These are phyloP conservation scores for Eulemur albifrons DNA, from an alignment of 2,797 vertebrate species.

Conservation along the genomic window DNA sequence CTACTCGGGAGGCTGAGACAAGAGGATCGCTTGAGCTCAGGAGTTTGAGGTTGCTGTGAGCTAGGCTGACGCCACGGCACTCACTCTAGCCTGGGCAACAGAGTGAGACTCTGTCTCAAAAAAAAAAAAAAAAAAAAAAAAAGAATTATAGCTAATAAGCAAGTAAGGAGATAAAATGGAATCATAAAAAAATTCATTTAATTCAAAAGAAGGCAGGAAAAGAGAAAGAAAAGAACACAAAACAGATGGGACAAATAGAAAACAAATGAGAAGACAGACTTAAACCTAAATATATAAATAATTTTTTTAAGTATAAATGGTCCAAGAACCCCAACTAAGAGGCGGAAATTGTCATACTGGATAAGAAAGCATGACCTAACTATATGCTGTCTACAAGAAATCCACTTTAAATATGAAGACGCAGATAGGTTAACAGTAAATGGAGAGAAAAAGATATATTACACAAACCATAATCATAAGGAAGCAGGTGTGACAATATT, in stretches of 20 bases:
- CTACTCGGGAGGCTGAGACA: too few relatives aligned
- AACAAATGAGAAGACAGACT: constrained; percentile 20
- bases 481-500: background rate
- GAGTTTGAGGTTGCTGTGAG: too few relatives aligned
- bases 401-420: constrained; percentile 17
- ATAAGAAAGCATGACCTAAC: constrained; percentile 20
- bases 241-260: constrained; percentile 12
- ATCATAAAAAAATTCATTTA: background rate
- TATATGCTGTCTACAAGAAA: background rate
- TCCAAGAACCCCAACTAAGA: background rate
- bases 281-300: constrained; percentile 16
- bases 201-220: background rate
- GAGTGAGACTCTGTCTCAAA: too few relatives aligned
- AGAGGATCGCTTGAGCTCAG: too few relatives aligned
- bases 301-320: background rate
- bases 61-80: too few relatives aligned
- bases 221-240: background rate
- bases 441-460: background rate
- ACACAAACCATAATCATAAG: constrained; percentile 1
- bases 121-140: too few relatives aligned
- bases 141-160: background rate
- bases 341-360: constrained; percentile 17
- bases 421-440: constrained; percentile 30
- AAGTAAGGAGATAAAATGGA: background rate
- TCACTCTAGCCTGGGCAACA: too few relatives aligned